Evolutionary conservation across 2,888 invertebrate species (phyloP).

Genomic region (Nebria salina): DNA sequence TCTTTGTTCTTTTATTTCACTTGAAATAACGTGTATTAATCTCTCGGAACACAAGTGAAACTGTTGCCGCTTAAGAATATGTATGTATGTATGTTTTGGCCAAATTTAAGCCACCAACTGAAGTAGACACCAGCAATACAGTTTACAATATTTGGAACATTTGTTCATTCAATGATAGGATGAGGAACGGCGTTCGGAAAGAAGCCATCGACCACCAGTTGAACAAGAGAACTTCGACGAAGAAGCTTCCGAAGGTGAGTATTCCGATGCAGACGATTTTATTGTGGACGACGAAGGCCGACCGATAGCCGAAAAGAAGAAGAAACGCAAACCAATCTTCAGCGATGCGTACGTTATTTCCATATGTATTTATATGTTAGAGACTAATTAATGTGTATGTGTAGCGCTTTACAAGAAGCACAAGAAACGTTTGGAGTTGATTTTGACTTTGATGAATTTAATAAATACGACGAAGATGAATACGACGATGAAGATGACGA

Average conservation of each 20-base stretch:
- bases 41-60: not conserved
- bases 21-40: not conserved
- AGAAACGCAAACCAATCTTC: slow-evolving; percentile 82
- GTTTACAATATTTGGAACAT: too few species aligned
- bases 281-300: slow-evolving; percentile 96
- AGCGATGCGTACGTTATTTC: slow-evolving; percentile 79
- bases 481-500: slow-evolving; percentile 87
- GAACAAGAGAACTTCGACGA: slow-evolving; percentile 78
- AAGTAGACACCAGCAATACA: too few species aligned
- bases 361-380: slow-evolving; percentile 3
- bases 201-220: slow-evolving; percentile 68
- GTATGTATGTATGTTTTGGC: not conserved
- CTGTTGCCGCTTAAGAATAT: not conserved
- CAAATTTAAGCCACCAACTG: too few species aligned
- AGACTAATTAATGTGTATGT: slow-evolving; percentile 42
- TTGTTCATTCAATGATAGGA: slow-evolving; percentile 66
- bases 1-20: slow-evolving; percentile 2
- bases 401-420: slow-evolving; percentile 91
- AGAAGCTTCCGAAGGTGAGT: slow-evolving; percentile 80
- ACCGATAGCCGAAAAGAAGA: slow-evolving; percentile 84
- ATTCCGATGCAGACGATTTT: slow-evolving; percentile 93
- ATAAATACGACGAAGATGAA: slow-evolving; percentile 86
- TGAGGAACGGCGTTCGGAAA: slow-evolving; percentile 80
- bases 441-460: slow-evolving; percentile 93
- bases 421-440: slow-evolving; percentile 99